Evolutionary conservation across 2,888 invertebrate species (phyloP).

Genomic region (Amphipyra berbera): DNA sequence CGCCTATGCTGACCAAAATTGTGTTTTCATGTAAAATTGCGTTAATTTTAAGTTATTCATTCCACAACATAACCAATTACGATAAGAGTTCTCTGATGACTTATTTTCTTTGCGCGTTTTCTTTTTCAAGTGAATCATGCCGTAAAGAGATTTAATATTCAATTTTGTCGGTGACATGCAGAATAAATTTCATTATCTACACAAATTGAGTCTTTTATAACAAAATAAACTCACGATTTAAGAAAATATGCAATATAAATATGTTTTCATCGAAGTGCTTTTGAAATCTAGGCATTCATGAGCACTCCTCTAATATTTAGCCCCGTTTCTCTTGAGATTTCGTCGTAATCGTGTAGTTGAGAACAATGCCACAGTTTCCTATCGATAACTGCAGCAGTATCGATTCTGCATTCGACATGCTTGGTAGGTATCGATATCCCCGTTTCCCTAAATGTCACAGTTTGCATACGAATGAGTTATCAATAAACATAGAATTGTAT

Average conservation of each 20-base stretch:
- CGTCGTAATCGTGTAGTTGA: constrained; percentile 31
- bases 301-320: constrained; percentile 26
- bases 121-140: constrained; percentile 22
- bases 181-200: constrained; percentile 43
- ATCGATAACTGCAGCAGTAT: constrained; percentile 54
- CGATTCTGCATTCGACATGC: constrained; percentile 44
- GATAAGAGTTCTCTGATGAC: constrained; percentile 61
- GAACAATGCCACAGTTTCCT: constrained; percentile 46
- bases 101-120: constrained; percentile 40
- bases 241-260: constrained; percentile 24
- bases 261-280: constrained; percentile 9
- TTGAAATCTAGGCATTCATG: constrained; percentile 8
- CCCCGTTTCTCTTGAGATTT: constrained; percentile 27
- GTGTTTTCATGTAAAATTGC: constrained; percentile 78
- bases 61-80: constrained; percentile 72
- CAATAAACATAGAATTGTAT: constrained; percentile 44
- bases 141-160: constrained; percentile 43
- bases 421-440: constrained; percentile 50
- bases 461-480: constrained; percentile 56
- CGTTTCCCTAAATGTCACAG: constrained; percentile 52
- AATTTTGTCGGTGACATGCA: constrained; percentile 46
- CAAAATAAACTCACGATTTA: constrained; percentile 20
- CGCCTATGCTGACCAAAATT: constrained; percentile 74
- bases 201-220: constrained; percentile 44
- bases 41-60: constrained; percentile 70